Percentiles rank a stretch among this genome's conserved stretches.
These are phyloP conservation scores for Drosophila meridionalis DNA, from an alignment of 2,888 invertebrate species.

Conservation along the genomic window DNA sequence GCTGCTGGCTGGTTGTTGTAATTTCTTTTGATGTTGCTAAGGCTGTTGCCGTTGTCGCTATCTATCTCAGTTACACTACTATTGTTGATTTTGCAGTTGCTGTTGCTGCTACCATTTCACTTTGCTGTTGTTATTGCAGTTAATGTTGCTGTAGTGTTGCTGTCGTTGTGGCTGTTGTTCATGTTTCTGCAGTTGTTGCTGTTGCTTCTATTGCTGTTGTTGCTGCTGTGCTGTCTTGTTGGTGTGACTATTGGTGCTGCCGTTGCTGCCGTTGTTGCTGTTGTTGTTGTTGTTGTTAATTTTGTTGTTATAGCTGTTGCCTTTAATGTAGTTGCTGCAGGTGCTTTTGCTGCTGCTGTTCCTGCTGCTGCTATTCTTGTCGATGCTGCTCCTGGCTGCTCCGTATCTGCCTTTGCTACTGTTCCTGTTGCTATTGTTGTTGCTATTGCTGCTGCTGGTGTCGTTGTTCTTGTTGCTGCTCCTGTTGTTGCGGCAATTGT, in stretches of 20 bases:
- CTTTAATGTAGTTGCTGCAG: constrained; percentile 1
- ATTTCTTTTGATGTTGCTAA: not conserved
- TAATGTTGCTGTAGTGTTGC: not conserved
- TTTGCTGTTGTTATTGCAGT: not conserved
- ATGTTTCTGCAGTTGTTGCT: not conserved
- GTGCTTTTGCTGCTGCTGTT: constrained; percentile 21
- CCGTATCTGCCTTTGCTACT: not conserved
- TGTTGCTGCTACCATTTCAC: not conserved
- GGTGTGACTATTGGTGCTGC: constrained; percentile 1
- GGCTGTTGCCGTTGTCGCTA: not conserved
- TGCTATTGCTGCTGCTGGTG: not conserved
- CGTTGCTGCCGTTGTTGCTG: constrained; percentile 18
- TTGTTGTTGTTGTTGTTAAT: constrained; percentile 27
- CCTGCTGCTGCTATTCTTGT: constrained; percentile 11
- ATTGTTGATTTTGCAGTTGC: not conserved
- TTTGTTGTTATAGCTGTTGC: constrained; percentile 12
- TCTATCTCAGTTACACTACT: not conserved
- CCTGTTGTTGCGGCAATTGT: constrained; percentile 23
- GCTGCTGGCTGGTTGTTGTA: constrained; percentile 16
- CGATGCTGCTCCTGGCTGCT: too few relatives aligned
- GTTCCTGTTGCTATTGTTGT: constrained; percentile 13
- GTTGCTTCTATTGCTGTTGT: not conserved
- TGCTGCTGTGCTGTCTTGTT: constrained; percentile 18
- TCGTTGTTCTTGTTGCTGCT: constrained; percentile 8
- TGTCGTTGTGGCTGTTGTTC: not conserved